Evolutionary conservation across 2,888 invertebrate genomes (phyloP), one percentile per base, ranked within the genome.

Genomic region (Cynaeus angustus): DNA sequence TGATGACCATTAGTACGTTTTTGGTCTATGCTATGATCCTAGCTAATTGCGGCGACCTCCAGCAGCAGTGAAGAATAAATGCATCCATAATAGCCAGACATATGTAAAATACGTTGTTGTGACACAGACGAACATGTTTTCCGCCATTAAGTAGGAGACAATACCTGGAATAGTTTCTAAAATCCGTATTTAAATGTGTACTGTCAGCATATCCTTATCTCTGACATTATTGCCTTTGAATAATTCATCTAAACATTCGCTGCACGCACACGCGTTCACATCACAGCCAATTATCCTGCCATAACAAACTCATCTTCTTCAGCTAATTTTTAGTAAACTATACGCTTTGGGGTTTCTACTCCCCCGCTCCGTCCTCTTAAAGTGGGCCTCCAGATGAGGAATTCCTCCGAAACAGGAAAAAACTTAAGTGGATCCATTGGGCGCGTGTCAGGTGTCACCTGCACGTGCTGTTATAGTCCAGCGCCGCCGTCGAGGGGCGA

Each of bases 51-150:
- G 9, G 7, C 12, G 33, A 62, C 26, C 14, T 16, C 9, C 8
- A 30, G 28, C 70, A 66, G 70, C 61, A 66, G 70, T 56, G 26
- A 13, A 26, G 70, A 66, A 66, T 70, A 70, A 70, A 67, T 67
- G 50, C 62, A 70, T 70, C 53, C 46, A 50, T 67, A 70, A 70
- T 70, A 38, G 55, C 30, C 33, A 66, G 66, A 70, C 70, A 67
- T 70, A 70, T 70, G 70, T 70, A 70, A 70, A 70, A 61, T 66
- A 53, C 33, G 70, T 62, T 70, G 70, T 70, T 67, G 66, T 67
- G 70, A 70, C 70, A 70, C 56, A 62, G 70, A 70, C 67, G 56
- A 62, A 67, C 70, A 55, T 70, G 70, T 70, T 67, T 55, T 70
- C 67, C 62, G 62, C 62, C 52, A 70, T 70, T 61, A 62, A 45